Base-by-base conservation (phyloP, 2,797 vertebrate species). In the Moxostoma hubbsi region DNA sequence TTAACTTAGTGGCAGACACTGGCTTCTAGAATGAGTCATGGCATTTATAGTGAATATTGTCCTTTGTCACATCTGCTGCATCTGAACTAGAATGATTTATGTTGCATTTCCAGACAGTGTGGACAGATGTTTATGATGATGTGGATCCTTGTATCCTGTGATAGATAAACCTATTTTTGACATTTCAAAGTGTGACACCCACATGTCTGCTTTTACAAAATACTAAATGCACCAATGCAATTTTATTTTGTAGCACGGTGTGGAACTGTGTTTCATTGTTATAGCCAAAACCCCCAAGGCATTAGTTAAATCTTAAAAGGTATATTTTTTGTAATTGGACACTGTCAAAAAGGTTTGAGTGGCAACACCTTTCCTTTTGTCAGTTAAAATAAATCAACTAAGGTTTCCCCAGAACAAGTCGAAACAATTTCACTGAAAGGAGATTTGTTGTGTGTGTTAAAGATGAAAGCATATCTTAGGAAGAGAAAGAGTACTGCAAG, bases 51-150 rank as follows among this genome's bases (percentile, higher is more conserved):
- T 16, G 54, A 58, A 45, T 50, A 7, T 73, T 49, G 45, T 7
- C 0, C 5, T 59, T 9, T 1, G 69, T 58, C 53, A 45, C 24
- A 45, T 70, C 68, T 58, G 45, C 10, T 70, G 55, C 7, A 49
- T 36, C 36, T 36, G 54, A 57, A 69, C 18, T 46, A 13, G 43
- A 47, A 46, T 15, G 11, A 46, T 47, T 64, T 46, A 46, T 64
- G 43, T 12, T 64, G 43, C 13, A 64, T 63, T 64, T 64, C 45
- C 4, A 46, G 36, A 46, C 43, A 64, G 43, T 64, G 36, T 46
- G 18, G 16, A 61, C 58, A 61, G 9, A 69, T 55, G 24, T 69
- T 63, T 63, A 63, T 13, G 36, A 63, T 9, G 53, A 54, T 24
- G 54, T 5, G 51, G 53, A 55, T 18, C 51, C 53, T 46, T 46